Conservation (phyloP, 2,113 vertebrate genomes). For the Aramus guarauna region DNA sequence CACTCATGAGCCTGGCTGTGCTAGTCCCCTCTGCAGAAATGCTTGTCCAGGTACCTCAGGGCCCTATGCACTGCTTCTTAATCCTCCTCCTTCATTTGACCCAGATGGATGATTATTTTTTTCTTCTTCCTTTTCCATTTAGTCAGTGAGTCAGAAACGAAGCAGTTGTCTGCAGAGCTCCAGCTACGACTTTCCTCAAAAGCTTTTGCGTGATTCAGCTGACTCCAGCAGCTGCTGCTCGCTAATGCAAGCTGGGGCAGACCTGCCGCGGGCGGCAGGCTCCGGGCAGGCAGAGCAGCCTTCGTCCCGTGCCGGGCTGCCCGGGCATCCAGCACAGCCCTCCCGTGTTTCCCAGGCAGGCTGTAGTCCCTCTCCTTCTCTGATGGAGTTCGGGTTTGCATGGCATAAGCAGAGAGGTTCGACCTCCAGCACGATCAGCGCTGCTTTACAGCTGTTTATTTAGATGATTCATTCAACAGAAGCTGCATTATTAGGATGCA, state of each 20-base stretch:
- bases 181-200: neutral
- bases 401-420: neutral
- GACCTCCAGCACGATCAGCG: neutral
- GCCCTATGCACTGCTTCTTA: neutral
- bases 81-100: neutral
- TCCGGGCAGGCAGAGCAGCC: neutral
- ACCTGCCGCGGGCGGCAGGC: accelerated
- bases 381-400: neutral
- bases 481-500: neutral
- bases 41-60: neutral
- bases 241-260: neutral
- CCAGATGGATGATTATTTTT: neutral
- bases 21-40: neutral
- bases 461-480: neutral
- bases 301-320: accelerated
- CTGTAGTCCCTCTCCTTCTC: neutral
- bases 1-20: neutral
- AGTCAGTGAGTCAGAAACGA: neutral
- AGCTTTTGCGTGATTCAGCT: neutral
- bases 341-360: neutral
- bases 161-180: neutral
- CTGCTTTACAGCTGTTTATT: neutral
- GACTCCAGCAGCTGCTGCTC: neutral
- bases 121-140: neutral
- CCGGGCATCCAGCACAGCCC: accelerated